Base-by-base conservation (phyloP, 2,888 invertebrate genomes). In the Eupithecia dodoneata region DNA sequence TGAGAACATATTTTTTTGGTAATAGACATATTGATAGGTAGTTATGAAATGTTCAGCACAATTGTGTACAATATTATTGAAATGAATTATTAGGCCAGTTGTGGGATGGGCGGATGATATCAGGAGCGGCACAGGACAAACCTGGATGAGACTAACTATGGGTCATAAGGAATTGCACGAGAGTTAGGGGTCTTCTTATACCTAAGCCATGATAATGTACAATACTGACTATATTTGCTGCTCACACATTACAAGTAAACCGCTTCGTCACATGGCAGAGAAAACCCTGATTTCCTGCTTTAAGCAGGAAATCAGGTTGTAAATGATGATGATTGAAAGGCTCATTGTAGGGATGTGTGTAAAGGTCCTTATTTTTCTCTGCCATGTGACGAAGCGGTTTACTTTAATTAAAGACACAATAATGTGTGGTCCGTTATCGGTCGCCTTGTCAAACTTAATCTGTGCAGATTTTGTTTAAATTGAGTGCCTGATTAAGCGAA, bases 361-460 rank as follows among this genome's bases (percentile, higher is more conserved):
- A n/a, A 0, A 69, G 44, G 10, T 45, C 44, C 55, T 73, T 47
- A 74, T 63, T 59, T 13, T n/a, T 59, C 7, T 71, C 47, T 6
- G 7, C 47, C 7, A 44, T 76, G 63, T 70, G 76, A 80, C 67
- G 69, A 71, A 74, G 47, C 73, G 71, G 77, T 79, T 76, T 72
- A 75, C 73, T 76, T 74, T 74, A 76, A 76, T 79, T 76, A 73
- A 76, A 73, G 70, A 66, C 55, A 69, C 7, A 65, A 72, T 65
- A 76, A 76, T 75, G 79, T 76, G 79, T 79, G 79, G 79, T 79
- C 79, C 73, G 30, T 42, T 79, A 79, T 79, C 79, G 55, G 70
- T 44, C 66, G 44, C 59, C 66, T 52, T 76, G 78, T 79, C 76
- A 76, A 76, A 76, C 74, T 74, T 76, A 76, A 79, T 79, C 76